These are phyloP conservation scores for Hirudinaria manillensis DNA, from an alignment of 2,888 invertebrate species.

Conservation along the genomic window DNA sequence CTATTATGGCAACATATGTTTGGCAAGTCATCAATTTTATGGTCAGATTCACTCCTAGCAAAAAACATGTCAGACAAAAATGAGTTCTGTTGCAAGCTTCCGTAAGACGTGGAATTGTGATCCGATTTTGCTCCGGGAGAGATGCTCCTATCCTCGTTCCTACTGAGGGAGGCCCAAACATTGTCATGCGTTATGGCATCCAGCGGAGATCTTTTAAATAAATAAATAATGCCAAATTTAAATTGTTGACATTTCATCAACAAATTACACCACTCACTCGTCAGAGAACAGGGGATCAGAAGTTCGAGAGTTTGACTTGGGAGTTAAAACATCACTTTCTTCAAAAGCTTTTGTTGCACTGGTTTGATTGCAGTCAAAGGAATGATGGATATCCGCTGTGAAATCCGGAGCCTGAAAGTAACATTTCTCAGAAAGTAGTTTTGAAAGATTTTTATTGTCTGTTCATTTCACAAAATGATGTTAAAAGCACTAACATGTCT, in stretches of 20 bases:
- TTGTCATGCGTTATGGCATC: slow-evolving; percentile 2
- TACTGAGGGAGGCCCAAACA: not conserved
- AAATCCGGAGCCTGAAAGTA: slow-evolving; percentile 8
- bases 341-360: not conserved
- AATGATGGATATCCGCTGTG: not conserved
- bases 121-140: slow-evolving; percentile 34
- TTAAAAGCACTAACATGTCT: not conserved
- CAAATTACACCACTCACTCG: slow-evolving; percentile 4
- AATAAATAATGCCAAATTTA: not conserved
- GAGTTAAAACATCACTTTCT: not conserved
- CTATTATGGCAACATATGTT: not conserved
- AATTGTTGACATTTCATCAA: not conserved
- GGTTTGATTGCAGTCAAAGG: too few relatives aligned
- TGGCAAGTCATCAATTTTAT: slow-evolving; percentile 13
- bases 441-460: too few relatives aligned
- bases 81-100: slow-evolving; percentile 33
- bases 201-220: not conserved
- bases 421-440: not conserved
- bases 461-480: too few relatives aligned
- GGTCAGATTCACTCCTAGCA: slow-evolving; percentile 6
- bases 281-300: slow-evolving; percentile 2
- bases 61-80: slow-evolving; percentile 26
- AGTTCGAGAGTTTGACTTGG: not conserved
- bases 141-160: not conserved
- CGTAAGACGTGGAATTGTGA: slow-evolving; percentile 34